Conservation (phyloP, 1,140 invertebrate species). For the Heliothis subflexa region DNA sequence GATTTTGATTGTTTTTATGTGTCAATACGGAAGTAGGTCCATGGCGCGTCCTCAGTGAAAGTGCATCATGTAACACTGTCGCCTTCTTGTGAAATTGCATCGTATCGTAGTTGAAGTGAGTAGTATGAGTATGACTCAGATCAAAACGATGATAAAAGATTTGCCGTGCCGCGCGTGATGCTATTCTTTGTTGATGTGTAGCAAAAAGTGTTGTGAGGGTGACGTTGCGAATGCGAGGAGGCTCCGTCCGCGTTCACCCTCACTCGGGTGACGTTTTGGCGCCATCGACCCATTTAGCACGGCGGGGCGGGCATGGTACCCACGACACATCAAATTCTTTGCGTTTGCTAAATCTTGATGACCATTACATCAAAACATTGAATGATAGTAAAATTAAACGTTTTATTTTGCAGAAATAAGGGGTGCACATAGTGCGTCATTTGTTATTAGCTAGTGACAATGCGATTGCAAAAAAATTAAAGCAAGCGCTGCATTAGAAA, state of each 20-base stretch:
- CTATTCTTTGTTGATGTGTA: slow-evolving; percentile 59
- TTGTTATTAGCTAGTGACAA: slow-evolving; percentile 81
- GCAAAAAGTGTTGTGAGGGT: slow-evolving; percentile 31
- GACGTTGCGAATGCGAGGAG: slow-evolving; percentile 39
- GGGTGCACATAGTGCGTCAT: slow-evolving; percentile 83
- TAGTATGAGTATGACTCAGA: slow-evolving; percentile 69
- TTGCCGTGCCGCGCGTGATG: slow-evolving; percentile 47
- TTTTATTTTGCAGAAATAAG: slow-evolving; percentile 79
- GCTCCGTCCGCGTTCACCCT: slow-evolving; percentile 59
- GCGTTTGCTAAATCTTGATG: slow-evolving; percentile 73
- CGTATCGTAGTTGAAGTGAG: slow-evolving; percentile 63
- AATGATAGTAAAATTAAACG: slow-evolving; percentile 66
- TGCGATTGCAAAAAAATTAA: slow-evolving; percentile 78
- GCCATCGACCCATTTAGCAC: slow-evolving; percentile 84
- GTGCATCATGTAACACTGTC: slow-evolving; percentile 85
- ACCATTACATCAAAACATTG: slow-evolving; percentile 70
- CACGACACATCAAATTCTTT: slow-evolving; percentile 72
- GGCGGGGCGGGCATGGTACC: slow-evolving; percentile 72
- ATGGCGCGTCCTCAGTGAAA: slow-evolving; percentile 79
- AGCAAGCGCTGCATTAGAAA: slow-evolving; percentile 67
- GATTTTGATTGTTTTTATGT: slow-evolving; percentile 59
- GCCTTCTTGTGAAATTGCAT: slow-evolving; percentile 84
- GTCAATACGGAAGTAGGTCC: slow-evolving; percentile 73
- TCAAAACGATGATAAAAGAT: slow-evolving; percentile 59
- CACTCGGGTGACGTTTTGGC: slow-evolving; percentile 80